Evolutionary conservation across 2,797 vertebrate species (phyloP).

Genomic region (Macroramphosus scolopax): DNA sequence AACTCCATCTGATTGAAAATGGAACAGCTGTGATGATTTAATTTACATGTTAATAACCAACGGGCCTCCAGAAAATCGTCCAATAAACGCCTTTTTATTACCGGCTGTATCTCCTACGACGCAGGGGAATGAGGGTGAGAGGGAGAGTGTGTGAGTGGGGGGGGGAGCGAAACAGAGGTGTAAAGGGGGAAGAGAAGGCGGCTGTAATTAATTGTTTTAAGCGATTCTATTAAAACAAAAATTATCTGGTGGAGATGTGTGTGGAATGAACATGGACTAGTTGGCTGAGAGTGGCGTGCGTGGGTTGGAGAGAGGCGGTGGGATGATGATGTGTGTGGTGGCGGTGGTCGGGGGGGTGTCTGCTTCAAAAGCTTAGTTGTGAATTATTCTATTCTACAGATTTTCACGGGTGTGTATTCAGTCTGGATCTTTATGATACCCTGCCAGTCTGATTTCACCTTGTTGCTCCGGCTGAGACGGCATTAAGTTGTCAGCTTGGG

Average conservation of each 20-base stretch:
- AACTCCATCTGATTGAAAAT: conserved; percentile 97
- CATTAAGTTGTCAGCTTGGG: conserved; percentile 61
- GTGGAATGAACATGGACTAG: conserved; percentile 81
- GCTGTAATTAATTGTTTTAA: conserved; percentile 99
- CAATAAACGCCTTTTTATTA: conserved; percentile 99
- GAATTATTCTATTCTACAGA: conserved; percentile 59
- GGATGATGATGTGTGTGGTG: conserved; percentile 28
- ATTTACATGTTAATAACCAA: conserved; percentile 99
- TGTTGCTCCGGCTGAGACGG: conserved; percentile 40
- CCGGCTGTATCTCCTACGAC: conserved; percentile 90
- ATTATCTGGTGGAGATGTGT: conserved; percentile 87
- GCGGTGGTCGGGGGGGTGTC: conserved; percentile 14
- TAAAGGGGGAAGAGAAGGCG: conserved; percentile 70
- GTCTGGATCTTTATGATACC: conserved; percentile 59
- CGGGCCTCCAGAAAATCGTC: conserved; percentile 96
- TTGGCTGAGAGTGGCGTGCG: conserved; percentile 65
- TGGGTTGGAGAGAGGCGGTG: conserved; percentile 36
- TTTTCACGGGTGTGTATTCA: conserved; percentile 56
- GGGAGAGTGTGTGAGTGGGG: conserved; percentile 41
- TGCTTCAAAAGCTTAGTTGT: conserved; percentile 45
- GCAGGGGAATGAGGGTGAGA: conserved; percentile 74
- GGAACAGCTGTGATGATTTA: conserved; percentile 99
- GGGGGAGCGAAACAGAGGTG: conserved; percentile 40
- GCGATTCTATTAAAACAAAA: conserved; percentile 99
- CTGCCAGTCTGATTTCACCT: conserved; percentile 62